Evolutionary conservation across 2,888 invertebrate genomes (phyloP).

Genomic region (Hirtodrosophila trivittata): DNA sequence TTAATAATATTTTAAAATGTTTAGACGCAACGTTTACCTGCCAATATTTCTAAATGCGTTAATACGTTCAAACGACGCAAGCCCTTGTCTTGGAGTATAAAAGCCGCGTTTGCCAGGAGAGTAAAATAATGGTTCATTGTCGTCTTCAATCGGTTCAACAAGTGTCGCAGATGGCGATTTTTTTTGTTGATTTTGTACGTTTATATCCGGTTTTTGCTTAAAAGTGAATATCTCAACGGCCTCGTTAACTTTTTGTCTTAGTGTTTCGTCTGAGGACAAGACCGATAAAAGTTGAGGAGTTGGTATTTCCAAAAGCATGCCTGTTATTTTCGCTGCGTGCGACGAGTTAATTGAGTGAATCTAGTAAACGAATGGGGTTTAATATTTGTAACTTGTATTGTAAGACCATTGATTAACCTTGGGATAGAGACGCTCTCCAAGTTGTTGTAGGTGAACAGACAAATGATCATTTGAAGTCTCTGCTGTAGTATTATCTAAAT

Average conservation of each 20-base stretch:
- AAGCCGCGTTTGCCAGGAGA: constrained; percentile 98
- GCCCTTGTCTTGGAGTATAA: constrained; percentile 97
- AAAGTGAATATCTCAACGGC: constrained; percentile 92
- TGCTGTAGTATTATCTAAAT: too few species aligned
- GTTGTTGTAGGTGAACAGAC: too few species aligned
- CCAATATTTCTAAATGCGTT: constrained; percentile 99
- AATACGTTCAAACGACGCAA: constrained; percentile 94
- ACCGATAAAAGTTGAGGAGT: constrained; percentile 95
- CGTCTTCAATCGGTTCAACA: constrained; percentile 88
- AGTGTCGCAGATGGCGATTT: constrained; percentile 81
- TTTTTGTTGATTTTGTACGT: constrained; percentile 73
- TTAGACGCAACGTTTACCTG: too few species aligned
- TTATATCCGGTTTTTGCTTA: constrained; percentile 82
- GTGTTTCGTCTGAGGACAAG: constrained; percentile 95
- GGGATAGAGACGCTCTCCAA: constrained; percentile 94
- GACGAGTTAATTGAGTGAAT: constrained; percentile 92
- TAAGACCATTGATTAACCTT: too few species aligned
- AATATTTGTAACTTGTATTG: too few species aligned
- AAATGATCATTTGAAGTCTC: constrained; percentile 89
- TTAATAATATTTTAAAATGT: too few species aligned
- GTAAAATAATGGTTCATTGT: constrained; percentile 95
- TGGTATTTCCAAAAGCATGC: constrained; percentile 97
- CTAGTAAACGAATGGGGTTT: constrained; percentile 84
- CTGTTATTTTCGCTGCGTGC: constrained; percentile 94
- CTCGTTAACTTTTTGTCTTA: constrained; percentile 96